A percentile compares a stretch with the other conserved stretches of the same genome.
Evolutionary conservation across 1,140 invertebrate species (phyloP).

Genomic region (Amphibalanus amphitrite): DNA sequence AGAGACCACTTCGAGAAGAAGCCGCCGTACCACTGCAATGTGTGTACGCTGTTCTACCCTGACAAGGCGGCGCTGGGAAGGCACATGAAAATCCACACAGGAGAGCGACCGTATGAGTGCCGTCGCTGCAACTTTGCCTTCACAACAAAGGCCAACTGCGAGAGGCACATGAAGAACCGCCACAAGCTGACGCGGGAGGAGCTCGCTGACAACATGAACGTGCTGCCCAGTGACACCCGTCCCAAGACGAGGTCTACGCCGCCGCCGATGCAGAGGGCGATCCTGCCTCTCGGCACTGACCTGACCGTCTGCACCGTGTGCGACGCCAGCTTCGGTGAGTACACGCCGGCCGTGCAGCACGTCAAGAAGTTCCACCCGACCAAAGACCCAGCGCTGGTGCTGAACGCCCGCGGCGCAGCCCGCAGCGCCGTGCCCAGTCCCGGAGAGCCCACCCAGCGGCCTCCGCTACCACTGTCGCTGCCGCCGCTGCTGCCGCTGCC

Average conservation of each 20-base stretch:
- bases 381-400: slow-evolving; percentile 42
- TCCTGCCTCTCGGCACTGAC: not conserved
- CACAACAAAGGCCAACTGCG: slow-evolving; percentile 82
- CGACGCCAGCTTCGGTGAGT: slow-evolving; percentile 64
- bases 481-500: slow-evolving; percentile 34
- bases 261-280: no score
- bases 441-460: not conserved
- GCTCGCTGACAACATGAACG: not conserved
- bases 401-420: slow-evolving; percentile 23
- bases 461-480: not conserved
- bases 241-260: no score
- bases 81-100: slow-evolving; percentile 83
- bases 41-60: slow-evolving; percentile 72
- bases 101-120: slow-evolving; percentile 85
- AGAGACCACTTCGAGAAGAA: slow-evolving; percentile 32
- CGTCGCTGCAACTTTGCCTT: slow-evolving; percentile 85
- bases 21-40: slow-evolving; percentile 62
- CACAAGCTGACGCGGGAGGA: slow-evolving; percentile 31
- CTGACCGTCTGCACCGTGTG: slow-evolving; percentile 40
- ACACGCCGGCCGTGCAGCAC: slow-evolving; percentile 83
- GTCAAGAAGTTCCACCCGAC: slow-evolving; percentile 85
- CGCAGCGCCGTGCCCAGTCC: no score
- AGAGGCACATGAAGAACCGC: slow-evolving; percentile 45
- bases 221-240: not conserved
- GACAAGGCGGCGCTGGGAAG: slow-evolving; percentile 78